Conservation (phyloP, 2,888 invertebrate species). For the Microdon myrmicae region DNA sequence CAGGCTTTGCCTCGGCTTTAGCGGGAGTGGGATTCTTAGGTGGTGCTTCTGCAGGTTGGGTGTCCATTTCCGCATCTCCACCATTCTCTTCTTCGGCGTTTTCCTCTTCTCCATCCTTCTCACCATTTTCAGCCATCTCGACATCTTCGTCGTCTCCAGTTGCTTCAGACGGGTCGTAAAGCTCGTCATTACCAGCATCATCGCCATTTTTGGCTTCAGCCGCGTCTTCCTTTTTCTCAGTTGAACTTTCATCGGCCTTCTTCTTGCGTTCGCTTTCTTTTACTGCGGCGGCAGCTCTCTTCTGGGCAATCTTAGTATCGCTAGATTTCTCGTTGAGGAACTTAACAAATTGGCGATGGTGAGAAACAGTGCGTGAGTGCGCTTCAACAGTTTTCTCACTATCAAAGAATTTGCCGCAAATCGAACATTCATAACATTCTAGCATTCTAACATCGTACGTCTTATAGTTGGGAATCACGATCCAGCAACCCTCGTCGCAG, state of each 20-base stretch:
- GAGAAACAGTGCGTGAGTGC: conserved; percentile 74
- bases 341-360: conserved; percentile 74
- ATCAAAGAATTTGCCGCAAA: conserved; percentile 76
- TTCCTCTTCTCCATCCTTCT: conserved; percentile 58
- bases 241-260: conserved; percentile 64
- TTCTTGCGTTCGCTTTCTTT: conserved; percentile 67
- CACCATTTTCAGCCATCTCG: conserved; percentile 66
- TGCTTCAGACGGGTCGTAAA: conserved; percentile 67
- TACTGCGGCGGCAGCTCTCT: conserved; percentile 66
- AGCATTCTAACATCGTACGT: conserved; percentile 73
- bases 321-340: conserved; percentile 67
- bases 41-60: conserved; percentile 56
- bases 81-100: conserved; percentile 47
- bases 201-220: conserved; percentile 65
- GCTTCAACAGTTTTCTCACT: conserved; percentile 72
- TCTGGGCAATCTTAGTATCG: conserved; percentile 67
- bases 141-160: conserved; percentile 70
- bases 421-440: conserved; percentile 73
- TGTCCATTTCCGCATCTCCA: conserved; percentile 61
- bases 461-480: too few relatives aligned
- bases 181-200: conserved; percentile 60
- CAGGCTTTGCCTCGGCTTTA: conserved; percentile 58
- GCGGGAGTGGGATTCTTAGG: conserved; percentile 54
- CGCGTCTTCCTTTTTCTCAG: conserved; percentile 66
- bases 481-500: too few relatives aligned